Evolutionary conservation across 1,140 invertebrate species (phyloP).

Genomic region (Drosophila pandora): DNA sequence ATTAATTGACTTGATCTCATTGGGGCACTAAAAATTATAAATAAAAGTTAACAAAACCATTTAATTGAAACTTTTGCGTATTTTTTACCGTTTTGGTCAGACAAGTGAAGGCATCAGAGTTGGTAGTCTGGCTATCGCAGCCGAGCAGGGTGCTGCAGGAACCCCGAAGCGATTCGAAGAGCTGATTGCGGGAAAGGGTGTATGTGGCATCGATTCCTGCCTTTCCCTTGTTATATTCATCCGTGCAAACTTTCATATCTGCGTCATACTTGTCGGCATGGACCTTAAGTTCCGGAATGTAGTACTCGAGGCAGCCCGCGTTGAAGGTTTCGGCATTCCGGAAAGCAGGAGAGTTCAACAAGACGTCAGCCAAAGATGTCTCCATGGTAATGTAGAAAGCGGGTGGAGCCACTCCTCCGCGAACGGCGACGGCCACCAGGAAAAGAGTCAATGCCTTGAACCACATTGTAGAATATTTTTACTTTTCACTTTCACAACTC

Average conservation of each 20-base stretch:
- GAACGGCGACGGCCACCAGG: constrained; percentile 10
- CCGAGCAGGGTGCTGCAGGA: background rate
- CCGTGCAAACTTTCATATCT: background rate
- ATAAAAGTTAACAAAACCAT: too few species aligned
- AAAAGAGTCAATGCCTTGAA: constrained; percentile 11
- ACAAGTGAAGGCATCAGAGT: background rate
- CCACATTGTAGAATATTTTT: constrained; percentile 7
- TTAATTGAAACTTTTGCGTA: background rate
- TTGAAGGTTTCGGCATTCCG: constrained; percentile 12
- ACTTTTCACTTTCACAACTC: constrained; percentile 1
- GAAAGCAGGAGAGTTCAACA: constrained; percentile 10
- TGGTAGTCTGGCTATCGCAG: background rate
- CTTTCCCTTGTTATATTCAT: background rate
- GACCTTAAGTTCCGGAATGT: constrained; percentile 15
- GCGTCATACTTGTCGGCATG: constrained; percentile 17
- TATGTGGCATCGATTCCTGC: background rate
- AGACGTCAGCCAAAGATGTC: constrained; percentile 2
- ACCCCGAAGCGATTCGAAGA: background rate
- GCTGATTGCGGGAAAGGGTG: background rate
- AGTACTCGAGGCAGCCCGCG: constrained; percentile 20
- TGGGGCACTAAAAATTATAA: background rate
- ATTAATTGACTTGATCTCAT: background rate
- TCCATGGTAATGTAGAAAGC: constrained; percentile 2
- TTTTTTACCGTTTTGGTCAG: background rate
- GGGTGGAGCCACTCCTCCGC: background rate